Conservation (phyloP, 1,140 invertebrate genomes). For the Hydropsyche tenuis region DNA sequence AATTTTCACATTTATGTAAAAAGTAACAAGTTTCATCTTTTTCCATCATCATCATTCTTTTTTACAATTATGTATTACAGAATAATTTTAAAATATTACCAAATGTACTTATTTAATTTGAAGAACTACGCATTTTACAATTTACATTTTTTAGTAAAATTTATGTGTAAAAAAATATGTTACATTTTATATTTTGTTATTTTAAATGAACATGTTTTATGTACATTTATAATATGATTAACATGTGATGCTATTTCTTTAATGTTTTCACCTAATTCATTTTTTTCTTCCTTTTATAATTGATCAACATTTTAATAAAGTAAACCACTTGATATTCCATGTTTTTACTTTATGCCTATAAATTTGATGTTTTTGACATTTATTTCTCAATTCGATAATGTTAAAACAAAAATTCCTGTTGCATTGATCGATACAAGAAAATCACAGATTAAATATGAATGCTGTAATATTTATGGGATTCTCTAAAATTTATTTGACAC, state of each 20-base stretch:
- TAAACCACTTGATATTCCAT: conserved; percentile 16
- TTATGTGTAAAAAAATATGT: too few species aligned
- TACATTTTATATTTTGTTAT: background rate
- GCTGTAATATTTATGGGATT: too few species aligned
- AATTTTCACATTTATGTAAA: background rate
- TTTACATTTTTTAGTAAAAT: too few species aligned
- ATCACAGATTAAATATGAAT: too few species aligned
- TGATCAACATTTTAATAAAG: conserved; percentile 8
- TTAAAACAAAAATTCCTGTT: too few species aligned
- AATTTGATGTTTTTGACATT: too few species aligned
- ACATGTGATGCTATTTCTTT: conserved; percentile 5
- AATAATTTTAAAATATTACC: too few species aligned
- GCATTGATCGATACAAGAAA: too few species aligned
- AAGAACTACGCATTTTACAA: background rate
- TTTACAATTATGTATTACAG: too few species aligned
- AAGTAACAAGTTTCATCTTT: background rate
- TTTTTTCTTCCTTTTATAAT: background rate
- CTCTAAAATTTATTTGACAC: too few species aligned
- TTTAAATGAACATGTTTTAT: background rate
- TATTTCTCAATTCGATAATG: too few species aligned
- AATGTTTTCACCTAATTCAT: background rate
- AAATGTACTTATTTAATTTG: conserved; percentile 14
- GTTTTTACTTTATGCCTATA: too few species aligned
- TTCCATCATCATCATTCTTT: background rate
- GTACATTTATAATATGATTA: background rate